A percentile compares a stretch with the other conserved stretches of the same genome.
Evolutionary conservation across 2,797 vertebrate species (phyloP).

Genomic region (Lacerta viridis): DNA sequence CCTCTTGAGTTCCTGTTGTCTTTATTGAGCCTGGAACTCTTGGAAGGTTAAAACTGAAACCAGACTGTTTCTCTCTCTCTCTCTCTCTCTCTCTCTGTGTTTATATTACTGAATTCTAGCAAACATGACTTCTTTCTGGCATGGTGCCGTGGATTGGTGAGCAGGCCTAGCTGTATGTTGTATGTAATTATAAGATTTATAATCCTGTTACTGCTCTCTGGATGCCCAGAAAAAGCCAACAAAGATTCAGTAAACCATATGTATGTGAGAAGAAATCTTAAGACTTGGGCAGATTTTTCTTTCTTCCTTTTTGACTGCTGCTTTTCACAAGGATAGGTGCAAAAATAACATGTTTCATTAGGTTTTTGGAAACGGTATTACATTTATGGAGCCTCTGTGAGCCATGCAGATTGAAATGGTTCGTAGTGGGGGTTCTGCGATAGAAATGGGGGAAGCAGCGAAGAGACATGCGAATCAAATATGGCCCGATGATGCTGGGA

Average conservation of each 20-base stretch:
- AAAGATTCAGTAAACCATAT: slow-evolving; percentile 62
- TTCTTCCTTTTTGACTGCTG: slow-evolving; percentile 45
- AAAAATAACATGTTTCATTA: slow-evolving; percentile 72
- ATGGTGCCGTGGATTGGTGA: slow-evolving; percentile 33
- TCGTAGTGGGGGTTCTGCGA: slow-evolving; percentile 59
- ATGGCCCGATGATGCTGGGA: not conserved
- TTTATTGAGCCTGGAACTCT: slow-evolving; percentile 25
- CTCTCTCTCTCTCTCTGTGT: slow-evolving; percentile 18
- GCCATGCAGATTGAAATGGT: slow-evolving; percentile 32
- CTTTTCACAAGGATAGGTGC: slow-evolving; percentile 74
- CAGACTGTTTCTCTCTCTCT: not conserved
- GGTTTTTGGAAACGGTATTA: slow-evolving; percentile 80
- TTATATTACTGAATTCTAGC: slow-evolving; percentile 56
- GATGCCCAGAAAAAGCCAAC: slow-evolving; percentile 64
- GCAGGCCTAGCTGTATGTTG: slow-evolving; percentile 62
- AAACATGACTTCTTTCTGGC: slow-evolving; percentile 61
- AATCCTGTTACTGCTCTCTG: slow-evolving; percentile 69
- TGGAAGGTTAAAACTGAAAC: slow-evolving; percentile 48
- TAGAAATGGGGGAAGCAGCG: not conserved
- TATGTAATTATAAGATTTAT: slow-evolving; percentile 72
- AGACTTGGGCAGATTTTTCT: slow-evolving; percentile 59
- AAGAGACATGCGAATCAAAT: not conserved
- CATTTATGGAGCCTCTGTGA: slow-evolving; percentile 78
- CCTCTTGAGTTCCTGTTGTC: slow-evolving; percentile 23
- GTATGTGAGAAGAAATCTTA: slow-evolving; percentile 58